Conservation (phyloP, 2,888 invertebrate genomes). For the Plutella xylostella region DNA sequence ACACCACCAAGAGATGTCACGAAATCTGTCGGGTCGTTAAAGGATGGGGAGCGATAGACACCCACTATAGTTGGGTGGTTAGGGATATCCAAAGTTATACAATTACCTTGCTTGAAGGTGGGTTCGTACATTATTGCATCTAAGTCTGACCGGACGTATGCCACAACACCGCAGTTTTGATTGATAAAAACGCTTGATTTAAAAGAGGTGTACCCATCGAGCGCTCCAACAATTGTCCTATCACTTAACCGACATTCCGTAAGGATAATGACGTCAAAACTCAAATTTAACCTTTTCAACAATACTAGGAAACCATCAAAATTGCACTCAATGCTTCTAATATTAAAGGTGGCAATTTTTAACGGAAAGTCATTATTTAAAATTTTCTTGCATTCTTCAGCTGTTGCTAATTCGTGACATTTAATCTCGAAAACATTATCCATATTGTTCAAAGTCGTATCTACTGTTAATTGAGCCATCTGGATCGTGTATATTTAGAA, state of each 20-base stretch:
- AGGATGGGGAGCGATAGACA: constrained; percentile 6
- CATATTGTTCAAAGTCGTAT: too few relatives aligned
- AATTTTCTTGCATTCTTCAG: neutral
- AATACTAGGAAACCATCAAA: neutral
- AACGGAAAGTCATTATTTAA: neutral
- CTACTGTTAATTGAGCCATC: too few relatives aligned
- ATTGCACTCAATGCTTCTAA: neutral
- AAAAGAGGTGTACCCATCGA: neutral
- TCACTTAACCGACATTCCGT: constrained; percentile 4
- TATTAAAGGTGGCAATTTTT: neutral
- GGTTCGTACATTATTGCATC: neutral
- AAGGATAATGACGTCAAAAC: neutral
- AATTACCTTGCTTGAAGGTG: neutral
- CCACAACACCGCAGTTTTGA: constrained; percentile 1
- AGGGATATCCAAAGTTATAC: neutral
- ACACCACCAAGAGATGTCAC: constrained; percentile 4
- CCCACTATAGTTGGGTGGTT: neutral
- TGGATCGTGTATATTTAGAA: too few relatives aligned
- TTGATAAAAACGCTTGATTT: neutral
- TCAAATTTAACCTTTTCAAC: neutral
- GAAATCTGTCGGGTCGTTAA: neutral
- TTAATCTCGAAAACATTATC: neutral
- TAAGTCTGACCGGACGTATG: neutral
- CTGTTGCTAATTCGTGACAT: neutral
- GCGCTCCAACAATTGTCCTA: neutral